Base-by-base conservation (phyloP, 2,113 vertebrate genomes). In the Hypocryptadius cinnamomeus region DNA sequence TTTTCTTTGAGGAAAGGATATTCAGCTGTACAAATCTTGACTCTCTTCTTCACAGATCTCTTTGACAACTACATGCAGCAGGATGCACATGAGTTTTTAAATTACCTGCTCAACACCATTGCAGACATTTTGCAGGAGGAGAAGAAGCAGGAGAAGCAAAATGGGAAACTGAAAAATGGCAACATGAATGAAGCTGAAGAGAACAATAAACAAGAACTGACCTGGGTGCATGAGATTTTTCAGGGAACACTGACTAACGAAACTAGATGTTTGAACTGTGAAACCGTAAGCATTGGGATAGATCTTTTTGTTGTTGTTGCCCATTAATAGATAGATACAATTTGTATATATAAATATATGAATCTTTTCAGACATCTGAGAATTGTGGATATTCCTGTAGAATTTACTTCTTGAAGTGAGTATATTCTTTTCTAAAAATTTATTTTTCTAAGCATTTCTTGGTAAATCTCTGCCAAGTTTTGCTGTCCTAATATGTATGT, bases 61-160 rank as follows among this genome's bases (percentile, higher is more conserved):
- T 99, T 99, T 91, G 99, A 99, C 96, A 99, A 99, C 98, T 99
- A 99, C 98, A 99, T 99, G 99, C 99, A 99, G 91, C 99, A 99
- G 96, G 99, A 99, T 31, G 99, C 99, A 57, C 99, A 99, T 7
- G 99, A 99, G 79, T 99, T 99, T 97, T 98, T 99, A 94, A 99
- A 99, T 98, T 99, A 99, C 97, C 98, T 99, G 96, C 97, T 99
- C 81, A 99, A 99, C 98, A 99, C 99, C 16, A 99, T 99, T 70
- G 99, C 99, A 13, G 99, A 99, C 97, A 99, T 99, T 97, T 98
- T 99, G 91, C 99, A 99, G 96, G 99, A 99, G 95, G 99, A 99
- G 97, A 99, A 99, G 97, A 99, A 99, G 95, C 99, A 99, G 92
- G 99, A 99, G 70, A 99, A 98, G 84, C 99, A 99, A 97, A 99